These are phyloP conservation scores for Orcinus orca DNA, from an alignment of 2,113 vertebrate genomes.

Conservation along the genomic window DNA sequence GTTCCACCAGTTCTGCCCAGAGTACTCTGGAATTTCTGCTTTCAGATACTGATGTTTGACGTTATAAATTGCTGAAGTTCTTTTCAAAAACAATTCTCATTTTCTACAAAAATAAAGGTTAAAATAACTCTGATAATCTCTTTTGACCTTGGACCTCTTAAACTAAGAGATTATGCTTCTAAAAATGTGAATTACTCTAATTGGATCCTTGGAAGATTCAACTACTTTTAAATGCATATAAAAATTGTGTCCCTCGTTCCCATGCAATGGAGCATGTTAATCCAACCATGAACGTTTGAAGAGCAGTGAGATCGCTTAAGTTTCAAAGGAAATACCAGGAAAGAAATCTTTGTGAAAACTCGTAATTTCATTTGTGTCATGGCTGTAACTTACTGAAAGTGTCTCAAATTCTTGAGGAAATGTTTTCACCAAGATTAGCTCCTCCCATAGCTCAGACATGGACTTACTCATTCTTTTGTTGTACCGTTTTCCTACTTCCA, in stretches of 20 bases:
- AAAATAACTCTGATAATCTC: slow-evolving; percentile 34
- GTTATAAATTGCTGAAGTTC: background rate
- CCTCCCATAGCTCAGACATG: background rate
- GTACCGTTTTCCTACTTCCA: background rate
- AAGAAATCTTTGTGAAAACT: slow-evolving; percentile 37
- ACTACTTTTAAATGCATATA: background rate
- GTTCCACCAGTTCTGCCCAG: background rate
- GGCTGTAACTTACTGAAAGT: slow-evolving; percentile 11
- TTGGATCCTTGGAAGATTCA: slow-evolving; percentile 33
- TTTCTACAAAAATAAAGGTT: slow-evolving; percentile 3
- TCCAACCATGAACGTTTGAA: background rate
- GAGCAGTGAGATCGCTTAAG: background rate
- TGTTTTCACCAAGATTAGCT: slow-evolving; percentile 32
- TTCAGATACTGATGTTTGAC: background rate
- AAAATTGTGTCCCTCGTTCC: background rate
- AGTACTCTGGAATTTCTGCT: background rate
- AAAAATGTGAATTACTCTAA: slow-evolving; percentile 50
- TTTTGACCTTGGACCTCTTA: slow-evolving; percentile 2
- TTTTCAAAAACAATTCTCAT: background rate
- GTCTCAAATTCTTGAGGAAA: slow-evolving; percentile 14
- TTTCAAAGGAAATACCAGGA: slow-evolving; percentile 35
- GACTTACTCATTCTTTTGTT: slow-evolving; percentile 17
- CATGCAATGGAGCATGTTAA: background rate
- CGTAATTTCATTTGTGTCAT: slow-evolving; percentile 5
- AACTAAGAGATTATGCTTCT: background rate